Percentiles rank a stretch among this genome's conserved stretches.
Evolutionary conservation across 2,113 vertebrate species (phyloP).

Genomic region (Echinops telfairi): DNA sequence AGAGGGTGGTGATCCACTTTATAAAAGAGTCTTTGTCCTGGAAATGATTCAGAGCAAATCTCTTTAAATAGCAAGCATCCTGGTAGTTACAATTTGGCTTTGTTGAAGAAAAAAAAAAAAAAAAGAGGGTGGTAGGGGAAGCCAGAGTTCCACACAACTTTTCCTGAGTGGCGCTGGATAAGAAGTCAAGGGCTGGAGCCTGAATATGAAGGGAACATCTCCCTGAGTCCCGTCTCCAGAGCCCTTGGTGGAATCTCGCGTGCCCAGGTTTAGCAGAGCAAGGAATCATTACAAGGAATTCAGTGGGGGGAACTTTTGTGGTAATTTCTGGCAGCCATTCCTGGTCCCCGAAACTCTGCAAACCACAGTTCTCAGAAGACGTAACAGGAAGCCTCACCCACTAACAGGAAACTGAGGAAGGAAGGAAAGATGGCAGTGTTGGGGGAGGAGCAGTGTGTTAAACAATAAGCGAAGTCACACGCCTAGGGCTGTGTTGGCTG

Average conservation of each 20-base stretch:
- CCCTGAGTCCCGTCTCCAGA: accelerated
- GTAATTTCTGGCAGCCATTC: conserved; percentile 69
- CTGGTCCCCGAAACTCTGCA: conserved; percentile 66
- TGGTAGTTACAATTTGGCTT: not conserved
- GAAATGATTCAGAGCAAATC: conserved; percentile 66
- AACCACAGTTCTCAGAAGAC: conserved; percentile 80
- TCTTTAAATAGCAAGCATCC: conserved; percentile 56
- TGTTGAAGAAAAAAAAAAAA: conserved; percentile 15
- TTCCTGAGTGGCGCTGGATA: not conserved
- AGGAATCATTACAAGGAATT: conserved; percentile 55
- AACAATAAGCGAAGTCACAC: conserved; percentile 74
- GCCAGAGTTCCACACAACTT: not conserved
- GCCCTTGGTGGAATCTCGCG: accelerated
- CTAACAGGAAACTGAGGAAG: conserved; percentile 81
- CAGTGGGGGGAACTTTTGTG: not conserved
- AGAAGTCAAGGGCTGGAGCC: not conserved
- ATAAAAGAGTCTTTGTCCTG: conserved; percentile 22
- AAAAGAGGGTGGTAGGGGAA: too few relatives aligned
- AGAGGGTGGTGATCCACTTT: not conserved
- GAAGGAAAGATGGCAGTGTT: conserved; percentile 80
- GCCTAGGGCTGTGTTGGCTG: not conserved
- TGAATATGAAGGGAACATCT: not conserved
- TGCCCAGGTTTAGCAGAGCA: not conserved
- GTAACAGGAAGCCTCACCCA: conserved; percentile 83
- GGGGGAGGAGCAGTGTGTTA: conserved; percentile 43